Conservation (phyloP, 2,888 invertebrate genomes). For the Oxyteleia sp. region DNA sequence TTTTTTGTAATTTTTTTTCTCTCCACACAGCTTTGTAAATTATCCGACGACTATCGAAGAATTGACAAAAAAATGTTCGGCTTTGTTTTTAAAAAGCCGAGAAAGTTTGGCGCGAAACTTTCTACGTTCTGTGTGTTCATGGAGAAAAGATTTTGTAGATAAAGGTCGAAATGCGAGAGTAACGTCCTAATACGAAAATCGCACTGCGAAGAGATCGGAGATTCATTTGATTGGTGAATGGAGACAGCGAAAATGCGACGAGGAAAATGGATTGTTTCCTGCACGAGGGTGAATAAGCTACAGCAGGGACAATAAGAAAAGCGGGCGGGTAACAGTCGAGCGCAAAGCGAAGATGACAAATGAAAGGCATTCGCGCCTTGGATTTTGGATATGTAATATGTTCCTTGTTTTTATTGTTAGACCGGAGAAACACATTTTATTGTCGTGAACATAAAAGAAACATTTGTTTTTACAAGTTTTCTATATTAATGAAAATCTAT, state of each 20-base stretch:
- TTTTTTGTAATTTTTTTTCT: too few species aligned
- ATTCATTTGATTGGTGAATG: constrained; percentile 69
- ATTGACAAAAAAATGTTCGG: too few species aligned
- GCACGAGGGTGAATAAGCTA: constrained; percentile 67
- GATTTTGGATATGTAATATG: constrained; percentile 12
- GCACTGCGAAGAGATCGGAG: constrained; percentile 56
- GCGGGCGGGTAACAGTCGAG: constrained; percentile 76
- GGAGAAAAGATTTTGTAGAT: constrained; percentile 35
- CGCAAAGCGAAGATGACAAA: constrained; percentile 79
- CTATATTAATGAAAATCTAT: too few species aligned
- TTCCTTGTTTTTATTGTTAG: too few species aligned
- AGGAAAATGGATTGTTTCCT: constrained; percentile 72
- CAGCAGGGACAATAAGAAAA: constrained; percentile 75
- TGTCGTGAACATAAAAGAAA: too few species aligned
- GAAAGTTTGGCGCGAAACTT: constrained; percentile 55
- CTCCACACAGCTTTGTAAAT: too few species aligned
- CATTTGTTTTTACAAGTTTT: too few species aligned
- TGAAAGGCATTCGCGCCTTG: constrained; percentile 75
- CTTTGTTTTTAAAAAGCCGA: too few species aligned
- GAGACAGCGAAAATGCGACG: constrained; percentile 68
- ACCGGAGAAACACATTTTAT: too few species aligned
- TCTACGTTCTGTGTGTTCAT: constrained; percentile 15
- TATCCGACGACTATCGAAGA: too few species aligned
- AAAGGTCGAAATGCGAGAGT: constrained; percentile 46
- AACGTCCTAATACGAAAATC: constrained; percentile 49